Evolutionary conservation across 2,888 invertebrate genomes (phyloP), one percentile per base, ranked within the genome.

Genomic region (Mythimna pallens): DNA sequence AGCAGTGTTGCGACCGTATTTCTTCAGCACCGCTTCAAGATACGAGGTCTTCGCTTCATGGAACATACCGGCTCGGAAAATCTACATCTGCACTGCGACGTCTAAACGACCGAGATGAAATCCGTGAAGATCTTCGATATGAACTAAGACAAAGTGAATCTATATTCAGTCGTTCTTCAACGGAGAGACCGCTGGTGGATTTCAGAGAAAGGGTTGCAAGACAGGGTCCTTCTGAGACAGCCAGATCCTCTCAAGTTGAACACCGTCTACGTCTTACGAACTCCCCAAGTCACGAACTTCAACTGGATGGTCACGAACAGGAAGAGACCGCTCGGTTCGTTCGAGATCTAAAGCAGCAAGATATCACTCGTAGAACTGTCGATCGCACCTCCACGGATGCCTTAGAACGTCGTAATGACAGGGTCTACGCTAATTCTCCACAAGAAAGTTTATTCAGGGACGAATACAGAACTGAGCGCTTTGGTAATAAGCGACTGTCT

Each of bases 1-100:
- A 91, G 84, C 88, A 91, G 90, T 92, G 93, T 85, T 93, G 92
- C 86, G 89, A 91, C 76, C 88, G 84, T 75, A 84, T 87, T 72
- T 85, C 88, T 30, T 80, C 87, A 79, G 82, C 87, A 71, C 78
- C 86, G 59, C 78, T 84, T 61, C 82, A 86, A 77, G 89, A 92
- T 75, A 85, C 88, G 50, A 88, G 88, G 64, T 76, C 88, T 75
- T 84, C 87, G 67, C 70, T 86, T 67, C 80, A 91, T 89, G 90
- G 85, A 85, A 80, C 78, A 30, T 64, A 77, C 55, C 87, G 81
- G 65, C 58, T 73, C 65, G 67, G 61, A 25, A 88, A 90, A 73
- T 69, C 83, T 54, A 62, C 76, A 59, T 65, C 84, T 67, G 81
- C 82, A 65, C 71, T 83, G 64, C 77, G 58, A 58, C 76, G 57